Percentiles rank a stretch among this genome's conserved stretches.
Evolutionary conservation across 2,888 invertebrate species (phyloP).

Genomic region (Pocota personata): DNA sequence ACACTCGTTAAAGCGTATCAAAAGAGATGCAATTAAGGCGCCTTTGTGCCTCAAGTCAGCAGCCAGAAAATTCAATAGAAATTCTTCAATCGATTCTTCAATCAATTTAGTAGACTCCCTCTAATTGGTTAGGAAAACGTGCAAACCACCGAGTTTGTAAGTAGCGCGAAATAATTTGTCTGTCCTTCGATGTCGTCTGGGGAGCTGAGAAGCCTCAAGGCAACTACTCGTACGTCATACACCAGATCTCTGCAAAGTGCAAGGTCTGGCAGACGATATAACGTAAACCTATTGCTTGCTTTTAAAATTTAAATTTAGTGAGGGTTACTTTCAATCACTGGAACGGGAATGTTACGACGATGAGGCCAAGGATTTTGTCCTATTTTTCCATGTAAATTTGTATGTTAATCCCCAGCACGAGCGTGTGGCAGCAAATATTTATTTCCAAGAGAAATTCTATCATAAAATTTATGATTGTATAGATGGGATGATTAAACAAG

Average conservation of each 20-base stretch:
- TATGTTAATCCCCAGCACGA: not conserved
- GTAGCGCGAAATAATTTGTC: not conserved
- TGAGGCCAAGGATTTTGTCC: not conserved
- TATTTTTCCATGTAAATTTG: not conserved
- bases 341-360: too few species aligned
- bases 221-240: too few species aligned
- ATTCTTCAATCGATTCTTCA: conserved; percentile 25
- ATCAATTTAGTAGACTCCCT: not conserved
- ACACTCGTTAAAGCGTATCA: conserved; percentile 2
- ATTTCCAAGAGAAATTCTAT: not conserved
- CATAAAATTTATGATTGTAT: not conserved
- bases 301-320: too few species aligned
- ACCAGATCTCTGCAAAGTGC: too few species aligned
- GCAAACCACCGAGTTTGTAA: not conserved
- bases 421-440: not conserved
- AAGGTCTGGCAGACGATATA: too few species aligned
- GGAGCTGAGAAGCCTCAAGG: too few species aligned
- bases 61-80: conserved; percentile 33
- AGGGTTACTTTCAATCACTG: too few species aligned
- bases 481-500: not conserved
- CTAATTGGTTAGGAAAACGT: conserved; percentile 9
- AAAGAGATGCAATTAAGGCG: conserved; percentile 29
- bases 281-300: too few species aligned
- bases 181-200: too few species aligned
- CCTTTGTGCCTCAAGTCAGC: conserved; percentile 9